phyloP scores from a whole-genome alignment of 2,113 vertebrate species.

The Oenanthe oenanthe region DNA sequence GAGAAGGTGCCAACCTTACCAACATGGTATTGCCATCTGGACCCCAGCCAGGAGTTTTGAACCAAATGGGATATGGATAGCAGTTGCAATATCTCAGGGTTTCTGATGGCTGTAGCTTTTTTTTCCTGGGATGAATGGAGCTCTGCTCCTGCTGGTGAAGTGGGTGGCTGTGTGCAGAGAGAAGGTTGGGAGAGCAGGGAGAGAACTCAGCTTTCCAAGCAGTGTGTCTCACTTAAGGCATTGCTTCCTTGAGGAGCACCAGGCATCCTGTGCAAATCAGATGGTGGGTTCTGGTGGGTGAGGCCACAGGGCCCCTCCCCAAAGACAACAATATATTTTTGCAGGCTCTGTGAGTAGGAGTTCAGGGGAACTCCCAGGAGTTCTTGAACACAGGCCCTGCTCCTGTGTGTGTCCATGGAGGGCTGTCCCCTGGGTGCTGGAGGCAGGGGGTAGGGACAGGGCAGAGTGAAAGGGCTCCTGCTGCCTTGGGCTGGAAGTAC shows the following conservation, averaged over 20 bases:
- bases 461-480: background rate
- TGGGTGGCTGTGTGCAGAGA: background rate
- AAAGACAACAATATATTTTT: background rate
- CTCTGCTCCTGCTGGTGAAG: background rate
- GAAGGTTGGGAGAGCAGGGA: background rate
- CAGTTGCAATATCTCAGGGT: rapidly evolving
- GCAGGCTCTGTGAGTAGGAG: rapidly evolving
- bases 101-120: background rate
- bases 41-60: background rate
- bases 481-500: rapidly evolving
- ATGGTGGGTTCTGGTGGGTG: rapidly evolving
- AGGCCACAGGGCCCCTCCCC: background rate
- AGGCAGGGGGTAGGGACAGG: background rate
- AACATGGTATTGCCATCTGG: rapidly evolving
- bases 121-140: background rate
- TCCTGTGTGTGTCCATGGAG: background rate
- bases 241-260: rapidly evolving
- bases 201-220: rapidly evolving
- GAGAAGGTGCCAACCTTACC: background rate
- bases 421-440: background rate
- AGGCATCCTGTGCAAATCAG: background rate
- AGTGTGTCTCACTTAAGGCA: background rate
- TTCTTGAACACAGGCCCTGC: background rate
- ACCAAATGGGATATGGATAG: rapidly evolving
- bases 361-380: background rate